Evolutionary conservation across 2,797 vertebrate genomes (phyloP).

Genomic region (Carapus acus): DNA sequence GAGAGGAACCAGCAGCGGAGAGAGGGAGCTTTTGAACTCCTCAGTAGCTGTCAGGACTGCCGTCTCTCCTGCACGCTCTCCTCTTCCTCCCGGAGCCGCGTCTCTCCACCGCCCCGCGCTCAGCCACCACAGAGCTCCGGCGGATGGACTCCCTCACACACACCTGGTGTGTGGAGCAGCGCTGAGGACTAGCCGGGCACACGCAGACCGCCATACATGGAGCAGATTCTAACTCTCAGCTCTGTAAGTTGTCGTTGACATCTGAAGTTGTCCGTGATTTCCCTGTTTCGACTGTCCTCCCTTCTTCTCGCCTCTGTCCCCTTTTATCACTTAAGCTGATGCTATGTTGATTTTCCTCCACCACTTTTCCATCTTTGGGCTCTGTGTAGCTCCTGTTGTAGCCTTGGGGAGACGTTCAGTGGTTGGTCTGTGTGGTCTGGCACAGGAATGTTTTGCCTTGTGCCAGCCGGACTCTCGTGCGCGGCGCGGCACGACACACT

Average conservation of each 20-base stretch:
- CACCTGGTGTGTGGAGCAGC: constrained; percentile 61
- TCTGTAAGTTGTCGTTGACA: constrained; percentile 69
- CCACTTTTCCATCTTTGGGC: constrained; percentile 52
- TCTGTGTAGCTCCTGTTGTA: constrained; percentile 53
- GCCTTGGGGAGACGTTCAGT: constrained; percentile 51
- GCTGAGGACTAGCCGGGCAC: constrained; percentile 61
- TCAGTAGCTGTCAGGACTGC: constrained; percentile 67
- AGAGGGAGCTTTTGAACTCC: constrained; percentile 68
- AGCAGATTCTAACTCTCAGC: constrained; percentile 74
- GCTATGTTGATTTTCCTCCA: constrained; percentile 11
- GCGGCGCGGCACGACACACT: constrained; percentile 49
- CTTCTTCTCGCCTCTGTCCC: constrained; percentile 13
- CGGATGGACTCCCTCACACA: constrained; percentile 69
- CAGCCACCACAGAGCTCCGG: constrained; percentile 41
- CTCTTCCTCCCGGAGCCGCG: constrained; percentile 40
- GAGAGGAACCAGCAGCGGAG: constrained; percentile 57
- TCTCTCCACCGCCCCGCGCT: constrained; percentile 42
- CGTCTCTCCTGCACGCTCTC: constrained; percentile 46
- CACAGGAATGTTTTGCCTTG: constrained; percentile 66
- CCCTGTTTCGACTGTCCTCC: constrained; percentile 12
- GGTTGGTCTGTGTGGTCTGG: constrained; percentile 63
- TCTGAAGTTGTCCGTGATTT: constrained; percentile 3
- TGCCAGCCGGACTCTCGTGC: constrained; percentile 54
- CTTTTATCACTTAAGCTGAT: constrained; percentile 29
- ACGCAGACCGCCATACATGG: constrained; percentile 68